Percentiles rank a stretch among this genome's conserved stretches.
These are phyloP conservation scores for Chelonus formosanus DNA, from an alignment of 2,888 invertebrate genomes.

Conservation along the genomic window DNA sequence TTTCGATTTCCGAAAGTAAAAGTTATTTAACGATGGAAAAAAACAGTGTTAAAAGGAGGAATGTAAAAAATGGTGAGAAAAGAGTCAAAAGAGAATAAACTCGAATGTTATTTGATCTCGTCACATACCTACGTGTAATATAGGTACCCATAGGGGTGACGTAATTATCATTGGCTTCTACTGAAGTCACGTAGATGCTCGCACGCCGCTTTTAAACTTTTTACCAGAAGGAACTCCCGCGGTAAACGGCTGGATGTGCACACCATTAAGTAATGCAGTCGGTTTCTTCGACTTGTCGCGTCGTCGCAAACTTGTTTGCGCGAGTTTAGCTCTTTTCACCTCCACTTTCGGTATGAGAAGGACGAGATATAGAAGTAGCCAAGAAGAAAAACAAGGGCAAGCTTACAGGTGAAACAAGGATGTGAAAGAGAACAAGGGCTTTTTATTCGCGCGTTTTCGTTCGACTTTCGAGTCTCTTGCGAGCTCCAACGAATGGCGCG, in stretches of 20 bases:
- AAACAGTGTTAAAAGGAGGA: neutral
- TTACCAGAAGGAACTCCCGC: constrained; percentile 33
- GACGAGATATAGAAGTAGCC: constrained; percentile 12
- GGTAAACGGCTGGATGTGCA: constrained; percentile 51
- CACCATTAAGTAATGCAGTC: constrained; percentile 59
- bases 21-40: too few species aligned
- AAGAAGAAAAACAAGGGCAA: constrained; percentile 12
- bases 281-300: constrained; percentile 55
- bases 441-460: constrained; percentile 50
- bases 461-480: constrained; percentile 35
- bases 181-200: constrained; percentile 39
- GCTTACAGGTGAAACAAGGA: constrained; percentile 5
- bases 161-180: constrained; percentile 49
- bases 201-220: constrained; percentile 40
- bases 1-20: too few species aligned
- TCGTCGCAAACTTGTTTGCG: constrained; percentile 39
- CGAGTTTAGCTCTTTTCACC: constrained; percentile 35
- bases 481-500: constrained; percentile 44
- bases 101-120: constrained; percentile 23
- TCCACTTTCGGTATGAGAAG: constrained; percentile 29
- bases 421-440: constrained; percentile 31
- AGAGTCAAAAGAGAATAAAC: constrained; percentile 13
- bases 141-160: constrained; percentile 37
- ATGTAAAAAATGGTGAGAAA: constrained; percentile 12
- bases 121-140: constrained; percentile 9